Evolutionary conservation across 2,888 invertebrate species (phyloP).

Genomic region (Tinea pellionella): DNA sequence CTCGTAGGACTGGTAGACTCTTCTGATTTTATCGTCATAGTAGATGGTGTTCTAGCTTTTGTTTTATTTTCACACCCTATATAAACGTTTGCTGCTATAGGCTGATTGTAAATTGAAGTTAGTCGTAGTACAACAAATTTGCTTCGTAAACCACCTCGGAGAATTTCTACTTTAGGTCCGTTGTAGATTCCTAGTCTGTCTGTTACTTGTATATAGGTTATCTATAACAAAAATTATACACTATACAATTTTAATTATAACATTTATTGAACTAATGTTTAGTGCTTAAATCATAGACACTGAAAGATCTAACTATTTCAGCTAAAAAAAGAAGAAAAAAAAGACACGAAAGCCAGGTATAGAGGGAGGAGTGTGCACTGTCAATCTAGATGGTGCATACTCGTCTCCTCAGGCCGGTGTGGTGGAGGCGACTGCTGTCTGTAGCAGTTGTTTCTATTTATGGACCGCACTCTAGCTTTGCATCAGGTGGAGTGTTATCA

Average conservation of each 20-base stretch:
- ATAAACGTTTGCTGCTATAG: constrained; percentile 47
- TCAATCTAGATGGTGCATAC: too few relatives aligned
- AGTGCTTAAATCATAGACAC: too few relatives aligned
- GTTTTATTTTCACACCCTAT: constrained; percentile 41
- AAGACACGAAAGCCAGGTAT: too few relatives aligned
- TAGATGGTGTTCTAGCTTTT: constrained; percentile 15
- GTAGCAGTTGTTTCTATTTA: too few relatives aligned
- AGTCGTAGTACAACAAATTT: constrained; percentile 34
- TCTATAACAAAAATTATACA: constrained; percentile 25
- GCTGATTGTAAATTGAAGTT: constrained; percentile 33
- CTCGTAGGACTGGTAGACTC: neutral
- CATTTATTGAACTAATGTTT: too few relatives aligned
- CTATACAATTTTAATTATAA: neutral
- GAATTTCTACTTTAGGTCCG: constrained; percentile 32
- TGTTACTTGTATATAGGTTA: constrained; percentile 43
- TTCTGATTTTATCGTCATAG: neutral
- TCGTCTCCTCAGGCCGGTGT: too few relatives aligned
- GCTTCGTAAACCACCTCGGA: constrained; percentile 39
- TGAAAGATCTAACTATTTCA: too few relatives aligned
- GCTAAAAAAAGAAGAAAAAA: too few relatives aligned
- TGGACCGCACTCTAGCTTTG: too few relatives aligned
- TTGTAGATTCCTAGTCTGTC: constrained; percentile 40
- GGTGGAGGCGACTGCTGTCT: too few relatives aligned
- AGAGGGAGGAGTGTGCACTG: too few relatives aligned
- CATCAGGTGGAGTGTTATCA: too few relatives aligned